Base-by-base conservation (phyloP, 2,113 vertebrate species). In the Talpa occidentalis region DNA sequence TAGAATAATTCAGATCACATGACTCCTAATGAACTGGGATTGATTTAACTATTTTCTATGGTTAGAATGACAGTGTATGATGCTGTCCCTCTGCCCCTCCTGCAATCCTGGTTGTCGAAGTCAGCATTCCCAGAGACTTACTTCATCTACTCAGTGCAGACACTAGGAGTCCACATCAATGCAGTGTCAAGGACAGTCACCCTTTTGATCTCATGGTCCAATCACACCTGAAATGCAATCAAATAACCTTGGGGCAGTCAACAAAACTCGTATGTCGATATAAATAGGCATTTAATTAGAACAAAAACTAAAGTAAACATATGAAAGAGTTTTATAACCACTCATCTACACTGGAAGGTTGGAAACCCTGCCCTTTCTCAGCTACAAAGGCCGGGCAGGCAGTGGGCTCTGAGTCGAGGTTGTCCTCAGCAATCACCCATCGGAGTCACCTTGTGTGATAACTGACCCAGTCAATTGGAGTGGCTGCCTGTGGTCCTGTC, bases 221-320 rank as follows among this genome's bases (percentile, higher is more conserved):
- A 2, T 81, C 28, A 10, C 42, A 12, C 7, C 9, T 67, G 28
- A 60, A 54, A n/a, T 35, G 44, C 52, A 77, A 17, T 28, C 64
- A 22, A 73, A n/a, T 42, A 56, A 49, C 40, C 37, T 83, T 81
- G 17, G 91, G 12, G 17, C 9, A 8, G 5, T 17, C 2, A 47
- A 5, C 44, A 32, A 40, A 32, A 87, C 60, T 30, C 82, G 21
- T 9, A 72, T 72, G 21, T 10, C 8, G 3, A 5, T 76, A 47
- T 52, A 10, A 92, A 44, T 66, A 44, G 32, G 3, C 22, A 66
- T 54, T 94, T 93, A 81, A 77, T 64, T 91, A 82, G 83, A 76
- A 35, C 37, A 49, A 79, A 93, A 82, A 10, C 6, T 37, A 52
- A 37, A 81, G 16, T 79, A 74, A 92, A 69, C 11, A 21, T 24